Base-by-base conservation (phyloP, 2,797 vertebrate species). In the Mus spretus region DNA sequence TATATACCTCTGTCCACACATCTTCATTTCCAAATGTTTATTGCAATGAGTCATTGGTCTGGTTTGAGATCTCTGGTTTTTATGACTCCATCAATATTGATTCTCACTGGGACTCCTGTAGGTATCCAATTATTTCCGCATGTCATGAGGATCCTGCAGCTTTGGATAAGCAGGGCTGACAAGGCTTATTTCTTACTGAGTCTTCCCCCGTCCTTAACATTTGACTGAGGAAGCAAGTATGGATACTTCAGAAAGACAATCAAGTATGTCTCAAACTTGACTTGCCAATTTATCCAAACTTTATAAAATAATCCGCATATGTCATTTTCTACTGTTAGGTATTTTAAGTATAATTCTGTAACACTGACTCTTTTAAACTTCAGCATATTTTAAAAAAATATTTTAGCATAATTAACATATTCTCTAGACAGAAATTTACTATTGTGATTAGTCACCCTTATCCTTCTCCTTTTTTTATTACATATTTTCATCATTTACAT, bases 321-420 rank as follows among this genome's bases (percentile, higher is more conserved):
- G 40, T 28, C 28, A 65, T 65, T 84, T 65, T 47, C 6, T 85
- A 34, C 8, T 13, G 67, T 65, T 65, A 67, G 61, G 11, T 40
- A 85, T n/a, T 84, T 19, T 67, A 67, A 85, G 19, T 50, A 34
- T 50, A 85, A 85, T 67, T 85, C 61, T 67, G 17, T 63, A 31
- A 47, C 20, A 31, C 37, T 75, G 37, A 24, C 26, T 50, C 19
- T 95, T 77, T 96, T 96, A 44, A 95, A 81, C 34, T 90, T 93
- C 83, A 92, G 26, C 10, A 24, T 93, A 28, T 93, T 96, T 95
- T 89, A 93, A 92, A 92, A 63, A 72, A 86, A 57, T 59, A 4
- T 67, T 96, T 96, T 50, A 85, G 47, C 47, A 90, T 53, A 95
- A 96, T 91, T 72, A 96, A 90, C 20, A 47, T 87, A 50, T 70